Conservation (phyloP, 2,888 invertebrate species). For the Eristalinus aeneus region DNA sequence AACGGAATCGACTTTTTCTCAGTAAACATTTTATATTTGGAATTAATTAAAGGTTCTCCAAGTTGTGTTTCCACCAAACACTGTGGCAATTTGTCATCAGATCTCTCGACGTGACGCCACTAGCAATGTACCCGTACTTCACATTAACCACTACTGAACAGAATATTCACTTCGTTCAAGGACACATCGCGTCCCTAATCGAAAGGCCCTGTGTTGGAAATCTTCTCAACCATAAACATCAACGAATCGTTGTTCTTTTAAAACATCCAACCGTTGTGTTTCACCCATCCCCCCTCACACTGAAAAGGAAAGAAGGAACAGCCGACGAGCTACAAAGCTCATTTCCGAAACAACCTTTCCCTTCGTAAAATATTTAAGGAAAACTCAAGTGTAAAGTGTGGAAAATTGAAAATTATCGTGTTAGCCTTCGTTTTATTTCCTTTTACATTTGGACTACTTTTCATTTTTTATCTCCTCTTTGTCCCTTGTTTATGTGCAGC, state of each 20-base stretch:
- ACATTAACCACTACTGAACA: neutral
- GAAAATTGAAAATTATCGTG: conserved; percentile 43
- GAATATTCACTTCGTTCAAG: neutral
- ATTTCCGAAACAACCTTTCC: conserved; percentile 18
- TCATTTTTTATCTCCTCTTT: conserved; percentile 29
- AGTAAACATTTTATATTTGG: no score
- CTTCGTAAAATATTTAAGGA: conserved; percentile 39
- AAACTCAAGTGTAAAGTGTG: conserved; percentile 43
- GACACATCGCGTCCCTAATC: neutral
- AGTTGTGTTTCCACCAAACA: no score
- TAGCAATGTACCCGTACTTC: neutral
- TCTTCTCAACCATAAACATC: neutral
- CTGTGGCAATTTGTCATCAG: neutral
- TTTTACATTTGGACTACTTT: conserved; percentile 33
- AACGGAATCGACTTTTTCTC: no score
- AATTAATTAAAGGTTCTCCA: no score
- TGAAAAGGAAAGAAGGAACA: neutral
- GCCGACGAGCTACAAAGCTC: neutral
- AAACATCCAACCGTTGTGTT: neutral
- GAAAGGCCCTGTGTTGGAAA: neutral
- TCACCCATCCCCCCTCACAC: neutral
- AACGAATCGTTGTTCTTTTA: neutral
- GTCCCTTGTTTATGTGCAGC: conserved; percentile 28
- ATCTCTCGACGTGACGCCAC: neutral
- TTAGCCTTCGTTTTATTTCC: conserved; percentile 16